Evolutionary conservation across 2,888 invertebrate genomes (phyloP), one percentile per base, ranked within the genome.

Genomic region (Corbicula japonica): DNA sequence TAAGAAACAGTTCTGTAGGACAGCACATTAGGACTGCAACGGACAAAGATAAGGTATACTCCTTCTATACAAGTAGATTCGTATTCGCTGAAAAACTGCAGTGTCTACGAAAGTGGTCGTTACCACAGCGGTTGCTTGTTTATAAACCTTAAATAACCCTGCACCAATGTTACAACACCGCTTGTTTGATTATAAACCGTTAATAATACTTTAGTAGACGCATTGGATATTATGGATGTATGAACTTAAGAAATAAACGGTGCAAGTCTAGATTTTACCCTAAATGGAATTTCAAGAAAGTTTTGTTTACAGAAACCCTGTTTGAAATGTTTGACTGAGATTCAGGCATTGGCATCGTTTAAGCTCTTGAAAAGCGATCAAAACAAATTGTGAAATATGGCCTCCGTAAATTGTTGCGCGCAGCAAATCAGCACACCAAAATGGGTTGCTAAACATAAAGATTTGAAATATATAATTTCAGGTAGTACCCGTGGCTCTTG

Each of bases 401-500:
- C n/a, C 41, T 41, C 41, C 41, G 10, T 41, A 41, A 10, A 41
- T 41, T 10, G 41, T 18, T 41, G 41, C 15, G 10, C 15, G 41
- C 41, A 10, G 41, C 10, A 12, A 10, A 41, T 12, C 10, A 10
- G 10, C 15, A 18, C 41, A 10, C 41, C 41, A 12, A 41, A 18
- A 12, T 41, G 41, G 10, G 18, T 12, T 41, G 41, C 15, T 12
- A 41, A 10, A 12, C 15, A 18, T 41, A 41, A 10, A 15, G 12
- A 21, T 4, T 8, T 52, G 54, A 26, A 18, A 28, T 26, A 18
- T 15, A 34, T 30, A 46, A 41, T 76, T 76, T 48, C 83, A 91
- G 91, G 86, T 91, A 12, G 90, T 92, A 2, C 90, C 92, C 6
- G 79, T 72, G 18, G 91, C 92, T 3, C 76, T 92, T 28, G 70